These are phyloP conservation scores for Drosophila trichaetosa DNA, from an alignment of 2,888 invertebrate species.

Conservation along the genomic window DNA sequence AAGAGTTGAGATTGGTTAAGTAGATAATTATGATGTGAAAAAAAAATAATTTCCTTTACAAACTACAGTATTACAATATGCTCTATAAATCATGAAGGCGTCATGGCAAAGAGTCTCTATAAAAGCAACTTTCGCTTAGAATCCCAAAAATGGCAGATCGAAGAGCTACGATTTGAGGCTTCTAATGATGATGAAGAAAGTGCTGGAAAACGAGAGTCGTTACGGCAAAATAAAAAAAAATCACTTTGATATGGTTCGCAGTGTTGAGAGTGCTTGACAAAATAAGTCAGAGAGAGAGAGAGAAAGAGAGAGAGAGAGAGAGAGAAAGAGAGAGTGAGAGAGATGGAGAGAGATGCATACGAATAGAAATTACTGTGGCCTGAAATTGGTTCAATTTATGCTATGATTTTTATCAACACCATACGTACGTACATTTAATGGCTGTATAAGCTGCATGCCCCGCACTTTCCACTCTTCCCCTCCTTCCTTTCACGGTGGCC, in stretches of 20 bases:
- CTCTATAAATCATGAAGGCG: conserved; percentile 22
- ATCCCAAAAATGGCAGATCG: conserved; percentile 46
- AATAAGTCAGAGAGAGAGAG: background rate
- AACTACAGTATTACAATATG: conserved; percentile 11
- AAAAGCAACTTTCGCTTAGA: conserved; percentile 56
- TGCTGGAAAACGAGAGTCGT: conserved; percentile 64
- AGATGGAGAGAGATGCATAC: background rate
- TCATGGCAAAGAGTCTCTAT: conserved; percentile 1
- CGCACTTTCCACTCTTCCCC: background rate
- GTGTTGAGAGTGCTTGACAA: conserved; percentile 19
- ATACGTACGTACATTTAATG: conserved; percentile 44
- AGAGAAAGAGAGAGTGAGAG: background rate
- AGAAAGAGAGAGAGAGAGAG: background rate
- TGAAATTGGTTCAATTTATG: conserved; percentile 68
- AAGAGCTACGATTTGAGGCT: conserved; percentile 43
- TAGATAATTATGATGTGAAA: background rate
- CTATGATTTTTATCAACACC: conserved; percentile 58
- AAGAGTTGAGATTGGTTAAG: background rate
- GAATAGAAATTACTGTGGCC: conserved; percentile 64
- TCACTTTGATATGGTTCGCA: conserved; percentile 34
- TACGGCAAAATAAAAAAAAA: conserved; percentile 20
- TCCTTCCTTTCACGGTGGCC: background rate
- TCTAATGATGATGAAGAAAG: conserved; percentile 48
- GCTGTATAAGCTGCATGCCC: conserved; percentile 2
- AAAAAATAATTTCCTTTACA: background rate